These are phyloP conservation scores for Papilio polytes DNA, from an alignment of 1,140 invertebrate species.

Conservation along the genomic window DNA sequence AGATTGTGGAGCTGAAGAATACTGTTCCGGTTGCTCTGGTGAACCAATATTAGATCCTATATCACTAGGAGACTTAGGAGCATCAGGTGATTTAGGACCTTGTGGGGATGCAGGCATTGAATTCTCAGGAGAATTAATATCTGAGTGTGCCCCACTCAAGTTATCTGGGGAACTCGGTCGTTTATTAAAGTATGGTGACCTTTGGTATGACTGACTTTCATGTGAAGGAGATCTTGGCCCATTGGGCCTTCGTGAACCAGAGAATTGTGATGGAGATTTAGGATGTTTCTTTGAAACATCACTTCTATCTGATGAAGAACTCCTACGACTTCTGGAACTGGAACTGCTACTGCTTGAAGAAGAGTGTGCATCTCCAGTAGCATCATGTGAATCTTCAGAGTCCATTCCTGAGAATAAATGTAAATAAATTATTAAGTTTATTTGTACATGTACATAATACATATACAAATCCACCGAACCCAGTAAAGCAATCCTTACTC, in stretches of 20 bases:
- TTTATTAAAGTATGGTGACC: conserved; percentile 51
- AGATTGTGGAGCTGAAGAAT: conserved; percentile 51
- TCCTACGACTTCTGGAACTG: conserved; percentile 74
- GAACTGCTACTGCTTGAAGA: conserved; percentile 82
- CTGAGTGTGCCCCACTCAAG: conserved; percentile 72
- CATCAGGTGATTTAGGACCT: conserved; percentile 69
- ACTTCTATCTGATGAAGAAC: conserved; percentile 75
- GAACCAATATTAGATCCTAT: conserved; percentile 67
- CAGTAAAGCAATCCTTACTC: conserved; percentile 59
- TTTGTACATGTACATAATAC: not conserved
- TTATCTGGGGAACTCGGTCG: conserved; percentile 65
- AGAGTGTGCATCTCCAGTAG: conserved; percentile 68
- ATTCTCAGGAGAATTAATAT: conserved; percentile 79
- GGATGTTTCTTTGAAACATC: conserved; percentile 67
- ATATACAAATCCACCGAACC: conserved; percentile 50
- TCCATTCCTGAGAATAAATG: conserved; percentile 79
- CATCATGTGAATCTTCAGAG: conserved; percentile 82
- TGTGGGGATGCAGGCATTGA: conserved; percentile 66
- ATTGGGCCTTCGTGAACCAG: conserved; percentile 58
- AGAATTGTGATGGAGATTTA: conserved; percentile 66
- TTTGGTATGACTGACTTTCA: conserved; percentile 58
- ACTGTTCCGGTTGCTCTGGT: conserved; percentile 60
- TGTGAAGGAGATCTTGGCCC: conserved; percentile 67
- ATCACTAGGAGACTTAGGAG: conserved; percentile 71
- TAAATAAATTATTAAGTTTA: conserved; percentile 44